phyloP scores from a whole-genome alignment of 2,113 vertebrate species.

The Festucalex cinctus region DNA sequence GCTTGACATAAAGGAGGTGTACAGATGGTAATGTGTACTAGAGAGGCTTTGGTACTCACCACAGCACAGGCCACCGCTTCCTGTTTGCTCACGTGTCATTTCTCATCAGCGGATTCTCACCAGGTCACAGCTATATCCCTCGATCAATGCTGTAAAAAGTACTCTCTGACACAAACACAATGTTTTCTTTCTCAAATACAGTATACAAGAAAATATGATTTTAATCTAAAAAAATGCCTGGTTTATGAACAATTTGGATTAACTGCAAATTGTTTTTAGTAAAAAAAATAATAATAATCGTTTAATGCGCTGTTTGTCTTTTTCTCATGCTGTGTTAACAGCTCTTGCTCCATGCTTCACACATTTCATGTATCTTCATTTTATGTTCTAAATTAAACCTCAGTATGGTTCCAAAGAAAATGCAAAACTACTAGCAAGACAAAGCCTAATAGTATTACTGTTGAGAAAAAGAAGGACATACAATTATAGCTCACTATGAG shows the following conservation, averaged over 20 bases:
- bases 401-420: not conserved
- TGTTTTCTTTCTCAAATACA: no score
- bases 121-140: not conserved
- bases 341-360: no score
- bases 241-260: not conserved
- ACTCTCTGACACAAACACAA: no score
- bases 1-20: constrained; percentile 10
- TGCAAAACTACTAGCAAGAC: not conserved
- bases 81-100: constrained; percentile 56
- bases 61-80: constrained; percentile 63
- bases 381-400: not conserved
- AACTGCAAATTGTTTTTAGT: no score
- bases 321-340: not conserved
- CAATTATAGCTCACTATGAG: not conserved
- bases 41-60: constrained; percentile 17
- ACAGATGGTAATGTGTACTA: constrained; percentile 11
- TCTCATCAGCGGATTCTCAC: constrained; percentile 46
- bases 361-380: not conserved
- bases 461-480: not conserved
- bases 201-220: no score
- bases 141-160: not conserved
- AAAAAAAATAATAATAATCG: no score
- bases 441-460: not conserved
- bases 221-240: no score
- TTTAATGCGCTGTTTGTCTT: no score